A percentile compares a stretch with the other conserved stretches of the same genome.
These are phyloP conservation scores for Melipona beecheii DNA, from an alignment of 2,888 invertebrate genomes.

Conservation along the genomic window DNA sequence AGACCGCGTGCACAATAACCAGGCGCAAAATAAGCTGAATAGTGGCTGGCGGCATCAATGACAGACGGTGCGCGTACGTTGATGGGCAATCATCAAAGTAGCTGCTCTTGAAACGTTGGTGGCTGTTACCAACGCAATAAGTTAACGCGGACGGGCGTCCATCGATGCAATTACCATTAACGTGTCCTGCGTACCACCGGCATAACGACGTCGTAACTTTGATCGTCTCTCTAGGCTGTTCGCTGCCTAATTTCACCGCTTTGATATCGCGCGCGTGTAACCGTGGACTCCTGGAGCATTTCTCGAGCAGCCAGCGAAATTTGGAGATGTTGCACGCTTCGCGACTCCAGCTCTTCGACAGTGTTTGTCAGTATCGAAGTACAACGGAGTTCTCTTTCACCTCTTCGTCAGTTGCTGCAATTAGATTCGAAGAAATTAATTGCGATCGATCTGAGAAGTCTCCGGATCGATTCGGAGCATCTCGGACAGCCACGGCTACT, in stretches of 20 bases:
- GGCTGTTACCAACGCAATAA: conserved; percentile 25
- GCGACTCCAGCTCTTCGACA: too few species aligned
- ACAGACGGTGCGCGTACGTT: neutral
- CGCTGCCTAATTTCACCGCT: conserved; percentile 58
- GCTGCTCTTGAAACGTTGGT: conserved; percentile 2
- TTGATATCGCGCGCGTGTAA: neutral
- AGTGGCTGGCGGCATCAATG: conserved; percentile 5
- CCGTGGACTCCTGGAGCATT: too few species aligned
- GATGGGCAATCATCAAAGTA: conserved; percentile 30
- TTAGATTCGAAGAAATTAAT: too few species aligned
- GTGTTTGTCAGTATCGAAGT: too few species aligned
- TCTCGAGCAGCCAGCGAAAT: too few species aligned
- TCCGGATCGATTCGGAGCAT: too few species aligned
- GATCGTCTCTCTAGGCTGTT: conserved; percentile 53
- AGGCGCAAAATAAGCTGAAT: conserved; percentile 1
- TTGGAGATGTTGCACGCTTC: too few species aligned
- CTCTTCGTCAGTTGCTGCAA: too few species aligned
- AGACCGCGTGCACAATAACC: neutral
- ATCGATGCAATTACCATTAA: conserved; percentile 66
- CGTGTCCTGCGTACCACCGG: conserved; percentile 51
- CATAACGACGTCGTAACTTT: conserved; percentile 66
- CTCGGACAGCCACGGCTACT: too few species aligned
- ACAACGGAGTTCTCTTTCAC: too few species aligned
- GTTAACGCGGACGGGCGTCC: conserved; percentile 44
- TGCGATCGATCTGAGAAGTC: too few species aligned